Base-by-base conservation (phyloP, 2,888 invertebrate genomes). In the Tribolium freemani region DNA sequence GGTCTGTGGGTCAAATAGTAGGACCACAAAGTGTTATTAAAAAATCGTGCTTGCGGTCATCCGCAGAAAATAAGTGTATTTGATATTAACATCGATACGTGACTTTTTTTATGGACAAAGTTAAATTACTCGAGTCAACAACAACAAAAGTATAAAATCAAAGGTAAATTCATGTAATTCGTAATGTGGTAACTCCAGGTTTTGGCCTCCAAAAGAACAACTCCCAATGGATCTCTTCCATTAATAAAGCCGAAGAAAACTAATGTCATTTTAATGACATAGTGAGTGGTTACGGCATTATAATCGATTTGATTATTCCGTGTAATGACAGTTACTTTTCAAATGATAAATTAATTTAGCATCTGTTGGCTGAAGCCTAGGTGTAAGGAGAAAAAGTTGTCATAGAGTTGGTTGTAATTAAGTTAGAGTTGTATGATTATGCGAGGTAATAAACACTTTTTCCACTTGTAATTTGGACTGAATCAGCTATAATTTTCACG, bases 261-360 rank as follows among this genome's bases (percentile, higher is more conserved):
- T 56, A 56, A 56, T 56, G 54, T 56, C 31, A 21, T 56, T 56
- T 56, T 56, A 56, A 56, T 56, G 54, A 56, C 31, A 56, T 31
- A 31, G 31, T 21, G 31, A 56, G 9, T 56, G 54, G 54, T 56
- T 56, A 56, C 31, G 31, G 44, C 44, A 44, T 44, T 30, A 57
- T 44, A 57, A 57, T 44, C 11, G 57, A 44, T 57, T 57, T 57
- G 57, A 57, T 57, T 57, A 57, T 57, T 44, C 30, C 11, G n/a
- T 9, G 57, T 57, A 57, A 57, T 44, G 38, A 57, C 57, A 57
- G 57, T 44, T 44, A n/a, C 57, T 30, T 8, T 60, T 48, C 60
- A 60, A 48, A 48, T 60, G 46, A 48, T 60, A 46, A 60, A 60
- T 60, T 60, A 60, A 60, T 60, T 60, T 60, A 46, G 10, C 46